phyloP scores from a whole-genome alignment of 2,797 vertebrate species.

The Poecilia gillii region DNA sequence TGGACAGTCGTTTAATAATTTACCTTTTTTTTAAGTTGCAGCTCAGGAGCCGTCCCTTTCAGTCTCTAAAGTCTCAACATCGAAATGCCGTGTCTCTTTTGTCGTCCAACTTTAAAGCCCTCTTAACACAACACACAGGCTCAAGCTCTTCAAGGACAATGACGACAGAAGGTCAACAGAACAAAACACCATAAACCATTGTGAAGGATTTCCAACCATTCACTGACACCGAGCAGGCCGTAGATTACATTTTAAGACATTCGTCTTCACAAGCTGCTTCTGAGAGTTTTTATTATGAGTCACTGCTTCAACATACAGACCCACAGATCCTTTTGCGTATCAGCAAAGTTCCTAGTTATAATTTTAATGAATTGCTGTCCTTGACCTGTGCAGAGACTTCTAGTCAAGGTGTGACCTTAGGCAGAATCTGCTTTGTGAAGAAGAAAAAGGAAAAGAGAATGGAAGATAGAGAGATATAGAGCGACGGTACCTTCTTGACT shows the following conservation, averaged over 20 bases:
- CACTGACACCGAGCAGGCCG: constrained; percentile 32
- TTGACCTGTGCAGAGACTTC: constrained; percentile 42
- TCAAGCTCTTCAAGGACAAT: constrained; percentile 3
- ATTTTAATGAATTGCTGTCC: constrained; percentile 42
- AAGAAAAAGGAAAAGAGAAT: constrained; percentile 13
- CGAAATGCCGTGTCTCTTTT: not conserved
- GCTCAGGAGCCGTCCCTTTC: not conserved
- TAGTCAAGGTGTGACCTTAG: constrained; percentile 13
- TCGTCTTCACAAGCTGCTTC: constrained; percentile 35
- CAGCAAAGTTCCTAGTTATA: not conserved
- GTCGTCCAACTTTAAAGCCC: not conserved
- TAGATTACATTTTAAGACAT: constrained; percentile 49
- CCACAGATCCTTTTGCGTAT: constrained; percentile 1
- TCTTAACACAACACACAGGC: not conserved
- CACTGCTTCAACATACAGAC: not conserved
- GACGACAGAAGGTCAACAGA: constrained; percentile 23
- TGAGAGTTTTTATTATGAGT: constrained; percentile 21
- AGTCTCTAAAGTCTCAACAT: not conserved
- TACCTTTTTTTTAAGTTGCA: not conserved
- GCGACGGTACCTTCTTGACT: constrained; percentile 3
- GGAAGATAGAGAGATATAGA: constrained; percentile 2
- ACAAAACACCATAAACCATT: constrained; percentile 44
- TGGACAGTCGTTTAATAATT: not conserved
- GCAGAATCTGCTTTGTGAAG: constrained; percentile 8
- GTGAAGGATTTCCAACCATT: constrained; percentile 45